Percentiles rank a stretch among this genome's conserved stretches.
These are phyloP conservation scores for Lophius piscatorius DNA, from an alignment of 2,113 vertebrate species.

Conservation along the genomic window DNA sequence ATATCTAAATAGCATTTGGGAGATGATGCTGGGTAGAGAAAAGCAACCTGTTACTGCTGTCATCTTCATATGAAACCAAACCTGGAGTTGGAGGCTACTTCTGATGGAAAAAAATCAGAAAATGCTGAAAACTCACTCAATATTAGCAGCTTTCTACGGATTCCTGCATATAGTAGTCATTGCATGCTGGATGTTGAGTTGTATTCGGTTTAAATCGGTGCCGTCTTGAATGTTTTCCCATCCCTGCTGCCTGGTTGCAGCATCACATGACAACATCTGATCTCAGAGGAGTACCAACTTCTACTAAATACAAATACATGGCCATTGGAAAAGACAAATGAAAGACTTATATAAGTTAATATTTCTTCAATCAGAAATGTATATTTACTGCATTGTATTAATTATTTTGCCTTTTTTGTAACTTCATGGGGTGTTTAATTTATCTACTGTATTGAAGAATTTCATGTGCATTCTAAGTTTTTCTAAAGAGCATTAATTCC, in stretches of 20 bases:
- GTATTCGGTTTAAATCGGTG: conserved; percentile 21
- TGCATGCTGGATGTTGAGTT: conserved; percentile 20
- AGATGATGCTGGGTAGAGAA: conserved; percentile 18
- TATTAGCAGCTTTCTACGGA: neutral
- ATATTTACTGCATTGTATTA: conserved; percentile 13
- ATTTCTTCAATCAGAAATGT: neutral
- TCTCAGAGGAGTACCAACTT: conserved; percentile 1
- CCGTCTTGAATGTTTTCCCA: conserved; percentile 47
- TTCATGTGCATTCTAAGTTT: conserved; percentile 19
- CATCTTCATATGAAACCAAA: neutral
- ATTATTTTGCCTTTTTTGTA: conserved; percentile 22
- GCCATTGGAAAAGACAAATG: conserved; percentile 3
- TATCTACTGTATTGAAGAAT: conserved; percentile 34
- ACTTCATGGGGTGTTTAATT: conserved; percentile 22
- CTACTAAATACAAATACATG: neutral
- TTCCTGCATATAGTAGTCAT: conserved; percentile 27
- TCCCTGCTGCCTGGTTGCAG: conserved; percentile 46
- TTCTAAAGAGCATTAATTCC: conserved; percentile 3
- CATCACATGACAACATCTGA: conserved; percentile 12
- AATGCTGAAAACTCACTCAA: neutral
- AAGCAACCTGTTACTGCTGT: conserved; percentile 9
- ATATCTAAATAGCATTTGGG: conserved; percentile 24
- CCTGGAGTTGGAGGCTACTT: neutral
- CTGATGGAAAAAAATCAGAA: conserved; percentile 18
- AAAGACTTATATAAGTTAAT: neutral